Evolutionary conservation across 30 jellyfish, hydroid and myxozoan genomes (phyloP), one percentile per base, ranked within the genome.

Genomic region (Catostylus mosaicus): DNA sequence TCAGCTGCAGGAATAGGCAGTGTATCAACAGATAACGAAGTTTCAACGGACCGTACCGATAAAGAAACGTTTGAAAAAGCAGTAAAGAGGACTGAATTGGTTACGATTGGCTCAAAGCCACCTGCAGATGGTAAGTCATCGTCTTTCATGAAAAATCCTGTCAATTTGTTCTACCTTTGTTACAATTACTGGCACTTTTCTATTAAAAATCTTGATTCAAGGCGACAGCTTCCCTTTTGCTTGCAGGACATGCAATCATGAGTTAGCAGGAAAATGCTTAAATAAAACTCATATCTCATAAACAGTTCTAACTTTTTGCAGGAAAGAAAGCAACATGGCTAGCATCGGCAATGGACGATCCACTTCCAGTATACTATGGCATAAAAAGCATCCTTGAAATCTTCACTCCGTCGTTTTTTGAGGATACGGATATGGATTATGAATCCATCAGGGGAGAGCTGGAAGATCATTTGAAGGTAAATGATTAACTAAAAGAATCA

Each of bases 81-180:
- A 1, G 88, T 72, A 43, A 83, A 73, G 34, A 73, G 30, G 3
- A 64, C 78, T 1, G 46, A 35, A 62, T 8, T 26, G 24, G 67
- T 46, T 20, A 29, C 88, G 5, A 33, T 84, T 72, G 94, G 94
- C 1, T 84, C 94, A 11, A 84, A 38, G 14, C 94, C 94, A 4
- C 94, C 94, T 11, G 4, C 67, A 34, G 88, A 84, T 64, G 92
- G 92, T 82, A 67, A 45, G 78, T n/a, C n/a, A n/a, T n/a, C n/a
- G n/a, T n/a, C n/a, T n/a, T n/a, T n/a, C n/a, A n/a, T n/a, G n/a
- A n/a, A n/a, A n/a, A n/a, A n/a, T n/a, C n/a, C n/a, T n/a, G n/a
- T n/a, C n/a, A n/a, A n/a, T n/a, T n/a, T n/a, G n/a, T n/a, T n/a
- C n/a, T n/a, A n/a, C n/a, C n/a, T n/a, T n/a, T n/a, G n/a, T n/a